Evolutionary conservation across 2,797 vertebrate species (phyloP), one percentile per base, ranked within the genome.

Genomic region (Siniperca undulata): DNA sequence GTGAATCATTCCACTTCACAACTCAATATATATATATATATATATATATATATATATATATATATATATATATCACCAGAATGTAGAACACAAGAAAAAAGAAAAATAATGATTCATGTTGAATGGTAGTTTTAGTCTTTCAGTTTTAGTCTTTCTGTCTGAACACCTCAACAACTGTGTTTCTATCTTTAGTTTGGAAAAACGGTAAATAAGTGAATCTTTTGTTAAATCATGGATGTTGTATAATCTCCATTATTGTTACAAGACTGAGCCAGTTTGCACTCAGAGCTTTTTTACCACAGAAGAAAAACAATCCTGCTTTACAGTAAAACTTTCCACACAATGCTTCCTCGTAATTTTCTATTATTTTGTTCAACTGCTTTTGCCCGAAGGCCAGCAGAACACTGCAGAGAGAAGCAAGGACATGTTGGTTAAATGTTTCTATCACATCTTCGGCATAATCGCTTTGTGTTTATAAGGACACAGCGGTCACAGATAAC

Each of bases 401-500:
- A 85, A 70, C 84, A 40, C 60, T 13, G 14, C 36, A 59, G 70
- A 88, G 84, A 83, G 64, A 77, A 52, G 56, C 91, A 82, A 90
- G 89, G 77, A 86, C 84, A 61, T 66, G 86, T 89, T 89, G 89
- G 84, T 86, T 92, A 87, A 93, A 92, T 87, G 90, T 92, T 93
- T 94, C 87, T 81, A 82, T 91, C 81, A 68, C 85, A 73, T 91
- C 89, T 91, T 86, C 85, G 60, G 86, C 89, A 89, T 93, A 92
- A 94, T 92, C 65, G 66, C 88, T 87, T 84, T 83, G 86, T 92
- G 91, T 93, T 93, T 87, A 86, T 88, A 80, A 93, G 91, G 92
- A 93, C 91, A 60, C 80, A 46, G 87, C 83, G 69, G 92, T 89
- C 87, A 85, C 85, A 79, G 88, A 89, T 90, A 88, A 89, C 92